A percentile compares a stretch with the other conserved stretches of the same genome.
Conservation (phyloP, 2,113 vertebrate species). For the Pitta sordida region DNA sequence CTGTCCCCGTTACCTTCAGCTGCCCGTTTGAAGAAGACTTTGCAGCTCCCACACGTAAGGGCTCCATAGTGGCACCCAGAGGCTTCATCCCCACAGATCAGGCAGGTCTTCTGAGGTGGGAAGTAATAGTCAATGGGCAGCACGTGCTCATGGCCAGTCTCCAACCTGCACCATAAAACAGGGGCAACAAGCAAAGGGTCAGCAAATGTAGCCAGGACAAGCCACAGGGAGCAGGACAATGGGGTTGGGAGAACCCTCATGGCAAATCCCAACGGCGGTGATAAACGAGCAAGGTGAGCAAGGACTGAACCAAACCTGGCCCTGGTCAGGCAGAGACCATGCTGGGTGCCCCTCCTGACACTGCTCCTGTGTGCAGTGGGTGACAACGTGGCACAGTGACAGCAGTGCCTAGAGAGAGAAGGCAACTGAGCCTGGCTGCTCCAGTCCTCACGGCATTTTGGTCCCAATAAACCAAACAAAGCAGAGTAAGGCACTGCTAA, state of each 20-base stretch:
- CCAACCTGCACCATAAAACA: constrained; percentile 75
- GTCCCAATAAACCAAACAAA: background rate
- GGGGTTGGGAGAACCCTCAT: accelerated
- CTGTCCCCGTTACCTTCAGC: constrained; percentile 85
- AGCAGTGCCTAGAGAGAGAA: background rate
- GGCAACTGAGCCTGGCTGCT: accelerated
- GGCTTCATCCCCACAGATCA: constrained; percentile 96
- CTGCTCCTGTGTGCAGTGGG: accelerated
- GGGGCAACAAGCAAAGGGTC: background rate
- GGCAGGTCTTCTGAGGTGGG: constrained; percentile 91
- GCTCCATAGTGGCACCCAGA: constrained; percentile 98
- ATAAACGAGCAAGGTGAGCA: background rate
- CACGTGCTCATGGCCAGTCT: constrained; percentile 83
- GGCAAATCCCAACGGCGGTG: accelerated
- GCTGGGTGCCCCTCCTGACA: background rate
- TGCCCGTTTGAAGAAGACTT: constrained; percentile 98
- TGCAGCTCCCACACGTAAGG: constrained; percentile 98
- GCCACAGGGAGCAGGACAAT: accelerated
- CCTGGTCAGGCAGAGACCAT: accelerated
- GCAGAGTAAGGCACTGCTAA: accelerated
- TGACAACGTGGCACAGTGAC: background rate
- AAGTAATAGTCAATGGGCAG: constrained; percentile 97
- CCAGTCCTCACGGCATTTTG: background rate
- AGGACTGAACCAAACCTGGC: background rate
- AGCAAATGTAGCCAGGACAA: background rate